phyloP scores from a whole-genome alignment of 1,140 invertebrate species.

The Drosophila virilis region DNA sequence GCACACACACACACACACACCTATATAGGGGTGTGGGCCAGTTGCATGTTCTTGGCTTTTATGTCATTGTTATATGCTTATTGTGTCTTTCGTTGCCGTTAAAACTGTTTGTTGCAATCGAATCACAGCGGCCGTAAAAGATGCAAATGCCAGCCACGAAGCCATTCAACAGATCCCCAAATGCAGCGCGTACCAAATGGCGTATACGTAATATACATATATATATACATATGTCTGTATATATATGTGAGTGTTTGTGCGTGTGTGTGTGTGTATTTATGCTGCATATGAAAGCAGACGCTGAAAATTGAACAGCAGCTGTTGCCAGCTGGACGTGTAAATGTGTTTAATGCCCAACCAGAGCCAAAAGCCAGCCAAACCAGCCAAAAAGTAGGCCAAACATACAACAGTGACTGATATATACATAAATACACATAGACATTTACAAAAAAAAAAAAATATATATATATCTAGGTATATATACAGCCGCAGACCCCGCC shows the following conservation, averaged over 20 bases:
- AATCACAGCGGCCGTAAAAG: constrained; percentile 76
- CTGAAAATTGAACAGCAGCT: constrained; percentile 57
- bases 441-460: neutral
- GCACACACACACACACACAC: constrained; percentile 45
- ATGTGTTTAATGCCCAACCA: constrained; percentile 37
- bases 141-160: constrained; percentile 69
- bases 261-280: constrained; percentile 3
- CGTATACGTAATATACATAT: constrained; percentile 44
- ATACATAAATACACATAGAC: constrained; percentile 1
- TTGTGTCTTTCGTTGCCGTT: constrained; percentile 64
- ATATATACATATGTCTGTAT: neutral
- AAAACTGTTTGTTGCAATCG: constrained; percentile 76
- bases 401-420: constrained; percentile 30
- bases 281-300: constrained; percentile 48
- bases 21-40: neutral
- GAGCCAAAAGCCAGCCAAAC: constrained; percentile 36
- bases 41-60: constrained; percentile 61
- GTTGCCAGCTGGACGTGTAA: constrained; percentile 72
- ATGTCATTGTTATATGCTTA: constrained; percentile 75
- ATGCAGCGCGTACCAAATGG: constrained; percentile 3
- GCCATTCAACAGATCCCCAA: constrained; percentile 29
- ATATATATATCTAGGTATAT: neutral
- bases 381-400: constrained; percentile 68
- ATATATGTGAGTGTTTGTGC: neutral
- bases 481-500: constrained; percentile 3